Conservation (phyloP, 2,888 invertebrate species). For the Pardosa pseudoannulata region DNA sequence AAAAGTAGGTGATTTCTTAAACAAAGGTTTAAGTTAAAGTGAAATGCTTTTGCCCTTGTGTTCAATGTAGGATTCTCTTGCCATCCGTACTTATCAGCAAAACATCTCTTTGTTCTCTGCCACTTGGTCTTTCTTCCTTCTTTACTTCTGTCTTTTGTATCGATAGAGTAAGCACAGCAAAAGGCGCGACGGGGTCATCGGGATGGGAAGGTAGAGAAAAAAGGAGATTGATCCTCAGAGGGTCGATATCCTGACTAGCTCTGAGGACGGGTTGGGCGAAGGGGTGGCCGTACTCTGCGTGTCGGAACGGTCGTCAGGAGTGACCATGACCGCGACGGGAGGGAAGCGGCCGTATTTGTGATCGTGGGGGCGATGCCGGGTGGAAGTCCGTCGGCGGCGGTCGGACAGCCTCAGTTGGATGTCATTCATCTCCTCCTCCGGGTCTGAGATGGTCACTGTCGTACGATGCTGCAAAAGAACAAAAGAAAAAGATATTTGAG, state of each 20-base stretch:
- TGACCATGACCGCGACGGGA: slow-evolving; percentile 25
- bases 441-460: slow-evolving; percentile 77
- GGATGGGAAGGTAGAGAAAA: slow-evolving; percentile 4
- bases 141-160: not conserved
- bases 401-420: slow-evolving; percentile 77
- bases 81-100: not conserved
- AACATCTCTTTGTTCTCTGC: slow-evolving; percentile 19
- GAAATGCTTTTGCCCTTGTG: not conserved
- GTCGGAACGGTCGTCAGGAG: slow-evolving; percentile 27
- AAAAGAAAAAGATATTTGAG: not conserved
- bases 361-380: slow-evolving; percentile 14
- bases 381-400: slow-evolving; percentile 28
- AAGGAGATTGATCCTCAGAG: slow-evolving; percentile 54
- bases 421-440: slow-evolving; percentile 78
- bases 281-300: slow-evolving; percentile 54
- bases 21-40: no score
- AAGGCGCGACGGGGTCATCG: slow-evolving; percentile 26
- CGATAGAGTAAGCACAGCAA: slow-evolving; percentile 28
- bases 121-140: not conserved
- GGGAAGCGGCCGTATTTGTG: slow-evolving; percentile 43
- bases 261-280: slow-evolving; percentile 44
- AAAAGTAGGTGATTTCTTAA: no score
- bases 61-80: not conserved
- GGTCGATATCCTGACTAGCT: slow-evolving; percentile 75
- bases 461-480: slow-evolving; percentile 76